Evolutionary conservation across 1,140 invertebrate genomes (phyloP), one percentile per base, ranked within the genome.

Genomic region (Neomicropteryx cornuta): DNA sequence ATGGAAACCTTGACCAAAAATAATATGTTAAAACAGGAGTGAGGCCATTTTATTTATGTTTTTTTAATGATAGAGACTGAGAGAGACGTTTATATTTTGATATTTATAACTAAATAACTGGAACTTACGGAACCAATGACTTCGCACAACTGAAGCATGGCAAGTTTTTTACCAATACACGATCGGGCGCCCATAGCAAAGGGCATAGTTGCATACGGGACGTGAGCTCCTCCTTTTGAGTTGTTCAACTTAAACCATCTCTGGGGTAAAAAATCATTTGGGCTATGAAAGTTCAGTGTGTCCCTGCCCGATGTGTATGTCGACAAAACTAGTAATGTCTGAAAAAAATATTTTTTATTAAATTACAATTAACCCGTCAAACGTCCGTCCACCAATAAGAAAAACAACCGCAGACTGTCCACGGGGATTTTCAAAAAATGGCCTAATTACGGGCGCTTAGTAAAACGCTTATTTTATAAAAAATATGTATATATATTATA

Each of bases 111-210:
- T n/a, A n/a, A n/a, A n/a, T n/a, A n/a, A n/a, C n/a, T n/a, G 22
- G 22, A 20, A 49, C 32, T 63, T 67, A 81, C 78, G 65, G 76
- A 65, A 10, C 68, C 58, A 24, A 87, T 50, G 2, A 83, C 62
- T 10, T 78, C 60, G 39, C 72, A 67, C 44, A 91, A 68, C 60
- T 88, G 83, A 23, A 72, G 60, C 52, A 86, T 76, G 0, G 87
- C 87, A 27, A 91, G 70, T 50, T 80, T 81, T 47, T 74, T 75
- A 1, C 89, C 89, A 33, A 92, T 75, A 55, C 88, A 92, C 13
- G 83, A 83, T 42, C 88, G 72, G 4, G 74, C 68, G 2, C 88
- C 87, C 36, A 87, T 68, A 4, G 83, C 85, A 61, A 90, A 93
- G 1, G 88, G 87, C 20, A 92, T 47, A 36, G 73, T 78, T n/a